These are phyloP conservation scores for Pseudachorutes palmiensis DNA, from an alignment of 1,140 invertebrate species.

Conservation along the genomic window DNA sequence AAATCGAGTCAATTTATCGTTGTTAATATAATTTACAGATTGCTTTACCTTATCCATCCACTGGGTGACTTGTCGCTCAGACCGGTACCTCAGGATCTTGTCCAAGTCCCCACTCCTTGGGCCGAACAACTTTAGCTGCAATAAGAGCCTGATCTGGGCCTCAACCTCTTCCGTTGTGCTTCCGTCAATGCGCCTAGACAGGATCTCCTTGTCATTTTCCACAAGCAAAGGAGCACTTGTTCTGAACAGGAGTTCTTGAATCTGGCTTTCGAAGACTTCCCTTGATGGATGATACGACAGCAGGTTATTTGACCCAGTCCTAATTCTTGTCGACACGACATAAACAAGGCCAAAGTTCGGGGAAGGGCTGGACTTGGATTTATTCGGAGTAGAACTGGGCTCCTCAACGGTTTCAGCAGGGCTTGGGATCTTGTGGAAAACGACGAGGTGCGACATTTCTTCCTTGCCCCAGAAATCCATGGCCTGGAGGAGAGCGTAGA, in stretches of 20 bases:
- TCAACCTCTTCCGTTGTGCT: slow-evolving; percentile 25
- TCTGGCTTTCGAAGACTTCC: slow-evolving; percentile 29
- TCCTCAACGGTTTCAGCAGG: background rate
- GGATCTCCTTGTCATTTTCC: slow-evolving; percentile 27
- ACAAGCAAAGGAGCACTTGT: slow-evolving; percentile 15
- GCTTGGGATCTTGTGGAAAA: slow-evolving; percentile 19
- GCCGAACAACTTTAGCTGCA: slow-evolving; percentile 33
- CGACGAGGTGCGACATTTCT: slow-evolving; percentile 31
- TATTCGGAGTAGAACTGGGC: background rate
- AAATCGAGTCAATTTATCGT: background rate
- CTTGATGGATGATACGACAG: background rate
- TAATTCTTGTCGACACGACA: slow-evolving; percentile 20
- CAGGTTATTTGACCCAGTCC: background rate
- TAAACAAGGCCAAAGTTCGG: slow-evolving; percentile 24
- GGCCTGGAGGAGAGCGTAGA: slow-evolving; percentile 32
- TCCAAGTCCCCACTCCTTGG: slow-evolving; percentile 25
- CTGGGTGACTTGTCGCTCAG: slow-evolving; percentile 26
- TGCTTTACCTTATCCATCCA: slow-evolving; percentile 29
- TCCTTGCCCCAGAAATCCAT: slow-evolving; percentile 32
- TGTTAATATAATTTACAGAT: background rate
- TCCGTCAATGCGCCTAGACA: slow-evolving; percentile 23
- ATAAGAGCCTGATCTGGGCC: slow-evolving; percentile 29
- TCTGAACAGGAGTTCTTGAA: slow-evolving; percentile 28
- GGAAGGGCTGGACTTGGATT: background rate
- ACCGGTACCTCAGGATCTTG: slow-evolving; percentile 20